phyloP scores from a whole-genome alignment of 2,888 invertebrate species.

The Rhyacophila evoluta region DNA sequence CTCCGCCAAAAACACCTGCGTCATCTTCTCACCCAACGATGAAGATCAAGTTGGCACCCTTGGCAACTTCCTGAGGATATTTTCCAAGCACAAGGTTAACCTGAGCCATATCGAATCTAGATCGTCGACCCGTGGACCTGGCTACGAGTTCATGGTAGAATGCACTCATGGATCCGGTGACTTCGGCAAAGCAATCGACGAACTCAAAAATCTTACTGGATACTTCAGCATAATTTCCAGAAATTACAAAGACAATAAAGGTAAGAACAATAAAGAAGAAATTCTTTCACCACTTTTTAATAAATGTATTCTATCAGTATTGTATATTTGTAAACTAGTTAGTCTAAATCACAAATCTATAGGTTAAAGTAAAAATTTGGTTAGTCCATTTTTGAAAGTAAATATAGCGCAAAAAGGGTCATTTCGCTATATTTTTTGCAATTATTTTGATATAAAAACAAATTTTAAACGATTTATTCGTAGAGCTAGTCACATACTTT shows the following conservation, averaged over 20 bases:
- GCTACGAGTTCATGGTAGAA: conserved; percentile 96
- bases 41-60: conserved; percentile 88
- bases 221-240: conserved; percentile 91
- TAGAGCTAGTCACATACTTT: too few species aligned
- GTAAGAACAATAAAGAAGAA: conserved; percentile 60
- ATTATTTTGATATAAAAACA: too few species aligned
- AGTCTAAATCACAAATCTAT: too few species aligned
- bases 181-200: conserved; percentile 80
- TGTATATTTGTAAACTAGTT: too few species aligned
- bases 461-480: too few species aligned
- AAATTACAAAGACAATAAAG: conserved; percentile 85
- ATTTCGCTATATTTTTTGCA: too few species aligned
- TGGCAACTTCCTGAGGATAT: conserved; percentile 88
- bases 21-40: conserved; percentile 89
- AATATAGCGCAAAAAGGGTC: too few species aligned
- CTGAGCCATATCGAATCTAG: conserved; percentile 94
- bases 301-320: too few species aligned
- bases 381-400: too few species aligned
- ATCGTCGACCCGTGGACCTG: conserved; percentile 83
- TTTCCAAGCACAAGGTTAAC: conserved; percentile 85
- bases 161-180: conserved; percentile 83
- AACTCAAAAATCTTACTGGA: conserved; percentile 76
- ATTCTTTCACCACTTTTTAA: too few species aligned
- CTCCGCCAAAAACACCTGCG: conserved; percentile 80
- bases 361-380: too few species aligned